phyloP scores from a whole-genome alignment of 2,888 invertebrate genomes.

The Amblyjoppa fuscipennis region DNA sequence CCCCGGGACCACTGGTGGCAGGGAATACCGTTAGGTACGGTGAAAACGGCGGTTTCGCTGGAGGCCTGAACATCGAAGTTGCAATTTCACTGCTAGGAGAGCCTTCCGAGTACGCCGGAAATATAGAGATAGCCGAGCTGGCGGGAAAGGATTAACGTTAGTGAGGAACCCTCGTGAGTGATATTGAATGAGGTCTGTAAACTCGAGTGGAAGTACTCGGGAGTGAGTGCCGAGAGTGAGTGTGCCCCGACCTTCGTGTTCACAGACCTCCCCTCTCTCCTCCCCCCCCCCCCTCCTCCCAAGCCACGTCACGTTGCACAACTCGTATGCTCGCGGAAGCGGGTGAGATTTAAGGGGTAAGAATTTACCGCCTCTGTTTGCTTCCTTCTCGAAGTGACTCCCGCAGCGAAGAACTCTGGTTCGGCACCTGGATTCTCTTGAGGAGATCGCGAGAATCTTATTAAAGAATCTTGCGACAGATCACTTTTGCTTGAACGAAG shows the following conservation, averaged over 20 bases:
- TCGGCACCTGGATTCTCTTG: background rate
- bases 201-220: slow-evolving; percentile 65
- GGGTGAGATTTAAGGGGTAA: slow-evolving; percentile 35
- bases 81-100: slow-evolving; percentile 51
- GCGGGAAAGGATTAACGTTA: slow-evolving; percentile 11
- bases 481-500: background rate
- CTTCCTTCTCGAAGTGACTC: slow-evolving; percentile 15
- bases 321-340: slow-evolving; percentile 30
- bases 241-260: slow-evolving; percentile 57
- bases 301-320: slow-evolving; percentile 30
- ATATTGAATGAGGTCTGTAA: slow-evolving; percentile 65
- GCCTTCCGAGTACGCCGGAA: slow-evolving; percentile 10
- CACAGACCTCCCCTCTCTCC: slow-evolving; percentile 25
- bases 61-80: background rate
- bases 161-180: slow-evolving; percentile 58
- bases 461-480: background rate
- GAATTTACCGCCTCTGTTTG: slow-evolving; percentile 3
- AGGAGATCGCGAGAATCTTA: background rate
- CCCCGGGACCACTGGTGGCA: background rate
- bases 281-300: background rate
- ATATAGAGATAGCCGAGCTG: background rate
- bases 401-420: background rate
- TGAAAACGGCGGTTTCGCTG: background rate
- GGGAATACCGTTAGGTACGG: slow-evolving; percentile 9
- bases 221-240: slow-evolving; percentile 60